Conservation (phyloP, 2,888 invertebrate genomes). For the Coleophora flavipennella region DNA sequence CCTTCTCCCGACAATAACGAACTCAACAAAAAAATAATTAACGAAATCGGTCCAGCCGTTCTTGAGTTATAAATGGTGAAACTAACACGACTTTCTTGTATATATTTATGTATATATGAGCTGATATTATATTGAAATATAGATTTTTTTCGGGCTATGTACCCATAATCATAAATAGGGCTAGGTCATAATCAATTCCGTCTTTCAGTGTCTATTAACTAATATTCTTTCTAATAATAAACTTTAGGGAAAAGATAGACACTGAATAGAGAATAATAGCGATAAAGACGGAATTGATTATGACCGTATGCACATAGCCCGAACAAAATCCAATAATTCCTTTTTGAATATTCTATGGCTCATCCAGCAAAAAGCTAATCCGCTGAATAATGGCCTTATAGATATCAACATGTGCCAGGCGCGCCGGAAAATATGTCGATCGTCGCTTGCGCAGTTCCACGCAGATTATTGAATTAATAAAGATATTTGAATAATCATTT, state of each 20-base stretch:
- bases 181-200: no score
- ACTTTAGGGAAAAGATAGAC: not conserved
- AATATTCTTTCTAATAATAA: not conserved
- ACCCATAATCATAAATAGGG: no score
- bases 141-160: no score
- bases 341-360: constrained; percentile 65
- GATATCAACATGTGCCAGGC: constrained; percentile 62
- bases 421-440: constrained; percentile 55
- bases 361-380: constrained; percentile 67
- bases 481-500: constrained; percentile 28
- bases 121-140: no score
- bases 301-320: constrained; percentile 27
- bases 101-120: no score
- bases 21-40: no score
- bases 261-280: constrained; percentile 13
- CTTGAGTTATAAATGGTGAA: no score
- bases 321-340: constrained; percentile 58
- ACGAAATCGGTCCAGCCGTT: no score
- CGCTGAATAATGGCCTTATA: constrained; percentile 65
- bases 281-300: constrained; percentile 13
- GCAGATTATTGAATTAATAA: constrained; percentile 37
- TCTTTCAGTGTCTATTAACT: no score
- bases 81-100: no score
- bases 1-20: no score
- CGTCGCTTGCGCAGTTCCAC: constrained; percentile 31